phyloP scores from a whole-genome alignment of 2,888 invertebrate genomes.

The Athalia circularis region DNA sequence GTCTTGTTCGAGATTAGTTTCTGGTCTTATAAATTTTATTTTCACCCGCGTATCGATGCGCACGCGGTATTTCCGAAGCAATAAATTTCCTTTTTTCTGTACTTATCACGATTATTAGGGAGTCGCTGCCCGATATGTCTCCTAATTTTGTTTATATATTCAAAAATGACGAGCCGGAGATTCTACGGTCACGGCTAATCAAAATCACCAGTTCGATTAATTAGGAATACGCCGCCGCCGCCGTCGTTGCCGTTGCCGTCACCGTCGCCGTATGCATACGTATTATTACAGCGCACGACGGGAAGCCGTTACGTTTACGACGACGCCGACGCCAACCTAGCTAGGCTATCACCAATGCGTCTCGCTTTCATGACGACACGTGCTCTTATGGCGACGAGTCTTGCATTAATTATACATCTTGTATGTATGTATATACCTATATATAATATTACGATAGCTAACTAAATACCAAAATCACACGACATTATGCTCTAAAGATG shows the following conservation, averaged over 20 bases:
- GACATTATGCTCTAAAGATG: too few relatives aligned
- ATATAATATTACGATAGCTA: neutral
- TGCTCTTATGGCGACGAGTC: constrained; percentile 21
- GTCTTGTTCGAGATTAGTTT: too few relatives aligned
- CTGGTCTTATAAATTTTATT: neutral
- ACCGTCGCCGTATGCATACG: neutral
- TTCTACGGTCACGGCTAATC: constrained; percentile 37
- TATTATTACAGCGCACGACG: constrained; percentile 28
- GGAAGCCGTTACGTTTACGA: constrained; percentile 36
- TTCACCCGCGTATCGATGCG: neutral
- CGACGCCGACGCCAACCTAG: constrained; percentile 5
- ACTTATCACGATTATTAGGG: neutral
- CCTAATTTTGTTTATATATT: neutral
- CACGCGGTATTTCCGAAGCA: neutral
- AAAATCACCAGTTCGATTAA: constrained; percentile 33
- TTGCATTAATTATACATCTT: constrained; percentile 38
- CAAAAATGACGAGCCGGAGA: neutral
- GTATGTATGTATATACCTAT: neutral
- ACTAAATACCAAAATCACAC: too few relatives aligned
- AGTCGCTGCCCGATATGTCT: too few relatives aligned
- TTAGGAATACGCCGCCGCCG: constrained; percentile 1
- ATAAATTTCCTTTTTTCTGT: neutral
- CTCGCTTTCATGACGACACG: constrained; percentile 31
- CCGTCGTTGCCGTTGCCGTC: neutral
- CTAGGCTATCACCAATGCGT: neutral